Evolutionary conservation across 2,113 vertebrate genomes (phyloP).

Genomic region (Tachycineta bicolor): DNA sequence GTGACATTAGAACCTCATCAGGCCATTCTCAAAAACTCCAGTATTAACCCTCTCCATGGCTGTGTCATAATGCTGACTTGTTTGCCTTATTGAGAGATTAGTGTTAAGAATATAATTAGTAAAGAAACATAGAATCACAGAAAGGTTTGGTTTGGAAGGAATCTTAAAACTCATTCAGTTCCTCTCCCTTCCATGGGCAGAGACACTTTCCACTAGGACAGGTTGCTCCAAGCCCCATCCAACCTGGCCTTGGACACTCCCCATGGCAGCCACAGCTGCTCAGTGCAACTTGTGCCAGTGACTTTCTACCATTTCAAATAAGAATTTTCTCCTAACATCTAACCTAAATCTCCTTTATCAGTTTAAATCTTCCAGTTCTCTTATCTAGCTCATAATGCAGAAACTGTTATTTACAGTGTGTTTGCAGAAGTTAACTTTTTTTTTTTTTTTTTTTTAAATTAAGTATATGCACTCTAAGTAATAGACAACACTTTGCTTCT

Average conservation of each 20-base stretch:
- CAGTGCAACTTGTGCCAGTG: background rate
- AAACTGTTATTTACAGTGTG: background rate
- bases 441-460: no score
- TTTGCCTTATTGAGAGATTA: background rate
- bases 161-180: background rate
- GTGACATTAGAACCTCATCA: background rate
- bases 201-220: background rate
- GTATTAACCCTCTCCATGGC: background rate
- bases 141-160: background rate
- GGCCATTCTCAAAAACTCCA: background rate
- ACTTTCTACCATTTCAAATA: background rate
- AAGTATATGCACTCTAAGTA: background rate
- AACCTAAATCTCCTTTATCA: background rate
- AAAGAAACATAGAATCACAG: background rate
- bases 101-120: background rate
- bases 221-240: fast-evolving
- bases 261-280: background rate
- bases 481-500: background rate
- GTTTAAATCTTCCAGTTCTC: background rate
- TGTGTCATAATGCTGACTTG: background rate
- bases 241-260: background rate
- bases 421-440: background rate
- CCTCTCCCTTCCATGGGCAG: background rate
- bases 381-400: background rate
- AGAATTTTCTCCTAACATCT: background rate